A percentile compares a stretch with the other conserved stretches of the same genome.
phyloP scores from a whole-genome alignment of 2,797 vertebrate species.

The Melanotaenia maccullochi region DNA sequence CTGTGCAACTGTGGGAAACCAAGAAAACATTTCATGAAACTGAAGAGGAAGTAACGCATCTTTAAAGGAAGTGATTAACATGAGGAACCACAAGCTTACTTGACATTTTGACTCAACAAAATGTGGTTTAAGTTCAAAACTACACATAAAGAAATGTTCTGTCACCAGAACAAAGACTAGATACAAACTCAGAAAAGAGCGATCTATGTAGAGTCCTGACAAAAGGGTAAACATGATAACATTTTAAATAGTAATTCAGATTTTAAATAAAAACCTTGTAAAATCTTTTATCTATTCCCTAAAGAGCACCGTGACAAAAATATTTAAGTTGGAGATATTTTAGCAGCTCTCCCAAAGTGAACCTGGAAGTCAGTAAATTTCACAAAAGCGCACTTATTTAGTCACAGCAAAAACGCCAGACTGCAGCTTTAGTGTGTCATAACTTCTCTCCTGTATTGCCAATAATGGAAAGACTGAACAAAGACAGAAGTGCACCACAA shows the following conservation, averaged over 20 bases:
- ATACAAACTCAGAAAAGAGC: neutral
- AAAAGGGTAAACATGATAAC: neutral
- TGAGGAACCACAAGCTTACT: neutral
- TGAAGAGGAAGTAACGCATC: constrained; percentile 56
- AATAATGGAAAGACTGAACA: constrained; percentile 58
- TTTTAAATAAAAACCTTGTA: neutral
- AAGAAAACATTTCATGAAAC: constrained; percentile 46
- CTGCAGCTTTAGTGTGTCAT: constrained; percentile 7
- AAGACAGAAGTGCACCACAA: constrained; percentile 22
- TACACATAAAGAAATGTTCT: neutral
- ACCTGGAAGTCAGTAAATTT: neutral
- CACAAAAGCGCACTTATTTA: constrained; percentile 11
- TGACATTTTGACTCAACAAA: neutral
- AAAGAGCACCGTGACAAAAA: no score
- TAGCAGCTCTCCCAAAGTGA: neutral
- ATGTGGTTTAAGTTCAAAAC: constrained; percentile 6
- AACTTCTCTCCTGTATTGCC: constrained; percentile 55
- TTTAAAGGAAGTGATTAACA: constrained; percentile 59
- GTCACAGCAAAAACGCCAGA: constrained; percentile 9
- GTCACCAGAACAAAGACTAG: neutral
- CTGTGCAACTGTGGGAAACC: constrained; percentile 66
- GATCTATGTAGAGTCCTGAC: neutral
- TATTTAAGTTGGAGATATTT: neutral
- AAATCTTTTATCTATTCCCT: neutral
- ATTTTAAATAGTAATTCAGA: neutral